Conservation (phyloP, 2,113 vertebrate genomes). For the Sinosuthora webbiana region DNA sequence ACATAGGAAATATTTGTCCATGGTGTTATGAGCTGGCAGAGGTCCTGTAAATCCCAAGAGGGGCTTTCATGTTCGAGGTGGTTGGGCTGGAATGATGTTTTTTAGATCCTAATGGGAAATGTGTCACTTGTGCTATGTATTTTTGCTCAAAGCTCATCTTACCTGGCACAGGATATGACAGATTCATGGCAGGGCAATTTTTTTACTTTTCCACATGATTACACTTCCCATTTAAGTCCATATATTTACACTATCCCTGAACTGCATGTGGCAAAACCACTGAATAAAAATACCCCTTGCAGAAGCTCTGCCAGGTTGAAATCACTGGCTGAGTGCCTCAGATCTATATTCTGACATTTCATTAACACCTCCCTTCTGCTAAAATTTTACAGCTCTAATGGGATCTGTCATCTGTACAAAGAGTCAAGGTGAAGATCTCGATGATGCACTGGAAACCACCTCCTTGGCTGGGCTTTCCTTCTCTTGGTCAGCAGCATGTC, state of each 20-base stretch:
- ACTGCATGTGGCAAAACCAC: background rate
- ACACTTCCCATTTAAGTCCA: background rate
- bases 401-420: background rate
- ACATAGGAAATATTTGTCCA: fast-evolving
- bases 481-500: background rate
- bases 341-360: background rate
- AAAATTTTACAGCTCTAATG: background rate
- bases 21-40: background rate
- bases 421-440: background rate
- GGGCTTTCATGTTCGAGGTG: background rate
- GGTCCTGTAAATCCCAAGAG: background rate
- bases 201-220: background rate
- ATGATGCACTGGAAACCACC: background rate
- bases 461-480: background rate
- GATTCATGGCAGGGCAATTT: background rate
- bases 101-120: background rate
- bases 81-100: background rate
- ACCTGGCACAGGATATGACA: background rate
- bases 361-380: background rate
- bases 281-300: background rate
- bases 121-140: background rate
- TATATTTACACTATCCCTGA: background rate
- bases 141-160: background rate
- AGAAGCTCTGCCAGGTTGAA: background rate
- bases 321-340: background rate